phyloP scores from a whole-genome alignment of 1,140 invertebrate species.

The Homarus americanus region DNA sequence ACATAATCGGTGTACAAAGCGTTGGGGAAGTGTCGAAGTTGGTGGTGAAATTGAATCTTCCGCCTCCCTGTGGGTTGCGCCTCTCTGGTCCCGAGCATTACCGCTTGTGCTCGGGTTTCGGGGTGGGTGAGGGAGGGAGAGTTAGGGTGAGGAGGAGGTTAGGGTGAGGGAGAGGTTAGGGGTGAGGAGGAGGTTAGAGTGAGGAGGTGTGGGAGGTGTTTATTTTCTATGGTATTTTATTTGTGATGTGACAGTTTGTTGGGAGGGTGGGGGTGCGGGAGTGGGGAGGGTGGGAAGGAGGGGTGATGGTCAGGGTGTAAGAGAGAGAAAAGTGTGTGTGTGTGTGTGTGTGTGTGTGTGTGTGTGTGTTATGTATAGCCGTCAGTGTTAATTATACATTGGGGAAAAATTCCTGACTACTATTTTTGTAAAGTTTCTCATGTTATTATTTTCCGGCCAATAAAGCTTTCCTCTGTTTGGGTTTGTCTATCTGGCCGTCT shows the following conservation, averaged over 20 bases:
- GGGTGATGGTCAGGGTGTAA: neutral
- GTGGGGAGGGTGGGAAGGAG: neutral
- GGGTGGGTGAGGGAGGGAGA: neutral
- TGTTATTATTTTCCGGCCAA: neutral
- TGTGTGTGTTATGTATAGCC: neutral
- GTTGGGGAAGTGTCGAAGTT: slow-evolving; percentile 55
- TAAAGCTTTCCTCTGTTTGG: too few relatives aligned
- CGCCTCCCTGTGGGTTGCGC: slow-evolving; percentile 32
- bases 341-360: too few relatives aligned
- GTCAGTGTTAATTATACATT: slow-evolving; percentile 18
- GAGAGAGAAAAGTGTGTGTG: too few relatives aligned
- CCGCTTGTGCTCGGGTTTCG: neutral
- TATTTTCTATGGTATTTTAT: slow-evolving; percentile 10
- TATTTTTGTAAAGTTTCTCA: neutral
- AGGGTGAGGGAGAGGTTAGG: too few relatives aligned
- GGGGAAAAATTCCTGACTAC: neutral
- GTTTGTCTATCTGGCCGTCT: neutral
- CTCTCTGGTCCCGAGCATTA: slow-evolving; percentile 15
- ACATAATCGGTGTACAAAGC: slow-evolving; percentile 70
- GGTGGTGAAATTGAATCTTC: slow-evolving; percentile 65
- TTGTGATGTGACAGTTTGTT: neutral
- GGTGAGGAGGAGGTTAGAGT: too few relatives aligned
- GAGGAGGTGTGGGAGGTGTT: neutral
- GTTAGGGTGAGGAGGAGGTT: too few relatives aligned
- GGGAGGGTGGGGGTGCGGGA: neutral